These are phyloP conservation scores for Psilopsiagon aymara DNA, from an alignment of 2,113 vertebrate species.

Conservation along the genomic window DNA sequence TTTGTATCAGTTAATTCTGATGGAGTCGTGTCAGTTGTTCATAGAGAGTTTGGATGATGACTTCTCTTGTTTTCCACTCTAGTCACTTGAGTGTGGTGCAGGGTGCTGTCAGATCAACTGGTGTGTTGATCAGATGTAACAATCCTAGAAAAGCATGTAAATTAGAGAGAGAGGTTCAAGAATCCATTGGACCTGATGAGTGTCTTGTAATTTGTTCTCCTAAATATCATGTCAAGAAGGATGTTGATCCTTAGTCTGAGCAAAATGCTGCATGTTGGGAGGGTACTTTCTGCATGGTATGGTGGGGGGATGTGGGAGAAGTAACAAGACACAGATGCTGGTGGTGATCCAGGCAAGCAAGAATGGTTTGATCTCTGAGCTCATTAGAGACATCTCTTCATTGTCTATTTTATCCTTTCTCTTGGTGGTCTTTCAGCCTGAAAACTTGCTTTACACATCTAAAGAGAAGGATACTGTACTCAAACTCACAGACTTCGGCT, in stretches of 20 bases:
- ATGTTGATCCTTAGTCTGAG: background rate
- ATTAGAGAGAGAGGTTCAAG: background rate
- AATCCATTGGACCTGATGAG: background rate
- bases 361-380: background rate
- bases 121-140: background rate
- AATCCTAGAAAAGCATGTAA: background rate
- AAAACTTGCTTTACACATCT: slow-evolving; percentile 93
- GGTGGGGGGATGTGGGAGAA: background rate
- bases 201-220: background rate
- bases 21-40: background rate
- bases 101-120: background rate
- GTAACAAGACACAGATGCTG: background rate
- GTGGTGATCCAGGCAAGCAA: background rate
- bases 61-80: background rate
- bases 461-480: slow-evolving; percentile 85
- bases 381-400: background rate
- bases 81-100: background rate
- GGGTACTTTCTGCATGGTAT: background rate
- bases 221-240: background rate
- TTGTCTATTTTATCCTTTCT: slow-evolving; percentile 13
- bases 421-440: slow-evolving; percentile 81
- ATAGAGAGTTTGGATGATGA: background rate
- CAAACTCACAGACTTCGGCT: slow-evolving; percentile 98
- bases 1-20: background rate
- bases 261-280: background rate